Conservation (phyloP, 2,888 invertebrate genomes). For the Timandra comae region DNA sequence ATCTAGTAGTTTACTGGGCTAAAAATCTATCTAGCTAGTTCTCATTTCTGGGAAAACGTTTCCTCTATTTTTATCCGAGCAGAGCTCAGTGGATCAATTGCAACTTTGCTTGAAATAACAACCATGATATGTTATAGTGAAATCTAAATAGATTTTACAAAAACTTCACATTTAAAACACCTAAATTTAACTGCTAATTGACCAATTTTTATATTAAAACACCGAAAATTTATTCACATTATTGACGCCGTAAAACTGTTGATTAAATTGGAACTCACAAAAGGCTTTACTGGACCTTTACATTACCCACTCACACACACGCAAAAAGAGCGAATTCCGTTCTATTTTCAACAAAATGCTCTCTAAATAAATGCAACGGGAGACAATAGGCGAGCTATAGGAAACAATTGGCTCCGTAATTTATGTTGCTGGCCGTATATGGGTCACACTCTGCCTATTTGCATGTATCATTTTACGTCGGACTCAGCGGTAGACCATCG, state of each 20-base stretch:
- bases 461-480: constrained; percentile 25
- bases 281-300: constrained; percentile 14
- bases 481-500: constrained; percentile 12
- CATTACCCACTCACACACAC: constrained; percentile 2
- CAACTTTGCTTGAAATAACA: too few species aligned
- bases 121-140: too few species aligned
- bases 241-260: constrained; percentile 4
- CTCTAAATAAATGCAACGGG: constrained; percentile 36
- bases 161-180: too few species aligned
- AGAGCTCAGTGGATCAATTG: too few species aligned
- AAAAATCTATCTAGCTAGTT: too few species aligned
- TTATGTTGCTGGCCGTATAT: constrained; percentile 52
- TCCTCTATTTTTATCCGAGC: too few species aligned
- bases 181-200: too few species aligned
- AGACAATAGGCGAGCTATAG: constrained; percentile 47
- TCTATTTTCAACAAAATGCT: constrained; percentile 34
- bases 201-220: too few species aligned
- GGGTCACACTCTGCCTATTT: constrained; percentile 32
- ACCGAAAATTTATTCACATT: too few species aligned
- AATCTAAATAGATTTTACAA: too few species aligned
- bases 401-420: constrained; percentile 63
- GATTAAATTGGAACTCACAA: constrained; percentile 13
- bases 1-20: too few species aligned
- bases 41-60: too few species aligned
- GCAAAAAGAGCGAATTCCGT: constrained; percentile 15